Evolutionary conservation across 1,140 invertebrate species (phyloP).

Genomic region (Marisa cornuarietis): DNA sequence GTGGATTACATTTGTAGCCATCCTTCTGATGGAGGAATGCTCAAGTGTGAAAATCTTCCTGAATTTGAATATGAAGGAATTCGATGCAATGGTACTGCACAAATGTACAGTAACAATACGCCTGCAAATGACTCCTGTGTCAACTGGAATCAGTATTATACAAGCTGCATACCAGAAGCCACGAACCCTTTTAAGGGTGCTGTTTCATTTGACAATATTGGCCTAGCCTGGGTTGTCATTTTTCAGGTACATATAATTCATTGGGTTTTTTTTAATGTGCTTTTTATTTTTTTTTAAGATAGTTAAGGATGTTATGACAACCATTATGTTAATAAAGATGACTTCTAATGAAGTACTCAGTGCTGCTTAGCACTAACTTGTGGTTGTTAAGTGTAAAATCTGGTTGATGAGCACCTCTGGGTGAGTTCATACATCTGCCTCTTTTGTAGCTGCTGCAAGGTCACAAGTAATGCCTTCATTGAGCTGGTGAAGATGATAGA

Average conservation of each 20-base stretch:
- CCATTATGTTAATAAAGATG: too few relatives aligned
- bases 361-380: too few relatives aligned
- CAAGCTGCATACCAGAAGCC: slow-evolving; percentile 88
- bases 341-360: too few relatives aligned
- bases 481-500: too few relatives aligned
- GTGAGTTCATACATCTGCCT: too few relatives aligned
- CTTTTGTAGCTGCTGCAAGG: too few relatives aligned
- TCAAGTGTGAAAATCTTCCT: slow-evolving; percentile 88
- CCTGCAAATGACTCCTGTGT: slow-evolving; percentile 76
- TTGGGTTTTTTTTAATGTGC: not conserved
- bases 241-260: slow-evolving; percentile 82
- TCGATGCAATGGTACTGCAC: slow-evolving; percentile 71
- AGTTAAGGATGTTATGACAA: too few relatives aligned
- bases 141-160: slow-evolving; percentile 99
- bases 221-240: slow-evolving; percentile 99
- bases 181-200: slow-evolving; percentile 99
- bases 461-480: too few relatives aligned
- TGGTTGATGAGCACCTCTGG: too few relatives aligned
- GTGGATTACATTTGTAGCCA: slow-evolving; percentile 98
- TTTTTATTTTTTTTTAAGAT: too few relatives aligned
- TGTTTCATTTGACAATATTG: slow-evolving; percentile 99
- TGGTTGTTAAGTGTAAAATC: too few relatives aligned
- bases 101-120: slow-evolving; percentile 53
- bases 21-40: slow-evolving; percentile 94
- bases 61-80: slow-evolving; percentile 77